These are phyloP conservation scores for Drosophila maculinotata DNA, from an alignment of 2,888 invertebrate genomes.

Conservation along the genomic window DNA sequence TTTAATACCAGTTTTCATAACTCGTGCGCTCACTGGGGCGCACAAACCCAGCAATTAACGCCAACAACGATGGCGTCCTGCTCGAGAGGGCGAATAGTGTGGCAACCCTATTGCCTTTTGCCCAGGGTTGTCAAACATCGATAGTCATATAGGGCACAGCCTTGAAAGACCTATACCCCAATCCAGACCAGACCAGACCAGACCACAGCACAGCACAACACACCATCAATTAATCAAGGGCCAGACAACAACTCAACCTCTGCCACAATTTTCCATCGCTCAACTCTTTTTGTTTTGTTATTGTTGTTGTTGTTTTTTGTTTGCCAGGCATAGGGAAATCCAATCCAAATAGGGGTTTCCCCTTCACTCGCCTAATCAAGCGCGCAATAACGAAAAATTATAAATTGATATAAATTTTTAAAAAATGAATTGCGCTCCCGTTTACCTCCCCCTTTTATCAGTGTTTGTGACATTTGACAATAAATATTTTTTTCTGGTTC, in stretches of 20 bases:
- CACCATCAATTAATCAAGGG: constrained; percentile 68
- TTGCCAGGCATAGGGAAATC: constrained; percentile 33
- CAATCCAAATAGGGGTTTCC: constrained; percentile 53
- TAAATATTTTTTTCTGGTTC: constrained; percentile 59
- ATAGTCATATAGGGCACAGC: constrained; percentile 53
- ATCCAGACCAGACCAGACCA: constrained; percentile 14
- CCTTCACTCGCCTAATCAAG: constrained; percentile 67
- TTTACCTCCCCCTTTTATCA: constrained; percentile 19
- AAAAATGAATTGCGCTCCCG: constrained; percentile 70
- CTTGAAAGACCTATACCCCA: constrained; percentile 48
- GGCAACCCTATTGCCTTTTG: constrained; percentile 22
- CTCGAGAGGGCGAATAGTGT: constrained; percentile 25
- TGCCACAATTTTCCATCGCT: constrained; percentile 33
- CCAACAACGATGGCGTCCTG: constrained; percentile 40
- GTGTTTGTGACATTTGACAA: constrained; percentile 76
- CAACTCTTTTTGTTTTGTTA: constrained; percentile 58
- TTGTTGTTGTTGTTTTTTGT: background rate
- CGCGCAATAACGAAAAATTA: constrained; percentile 68
- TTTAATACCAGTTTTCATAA: constrained; percentile 78
- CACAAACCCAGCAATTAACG: constrained; percentile 70
- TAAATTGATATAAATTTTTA: constrained; percentile 78
- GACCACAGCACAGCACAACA: constrained; percentile 19
- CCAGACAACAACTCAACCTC: constrained; percentile 52
- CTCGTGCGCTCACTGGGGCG: constrained; percentile 76
- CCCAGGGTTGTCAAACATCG: constrained; percentile 36